A percentile compares a stretch with the other conserved stretches of the same genome.
Evolutionary conservation across 2,797 vertebrate genomes (phyloP).

Genomic region (Amphiprion clarkii): DNA sequence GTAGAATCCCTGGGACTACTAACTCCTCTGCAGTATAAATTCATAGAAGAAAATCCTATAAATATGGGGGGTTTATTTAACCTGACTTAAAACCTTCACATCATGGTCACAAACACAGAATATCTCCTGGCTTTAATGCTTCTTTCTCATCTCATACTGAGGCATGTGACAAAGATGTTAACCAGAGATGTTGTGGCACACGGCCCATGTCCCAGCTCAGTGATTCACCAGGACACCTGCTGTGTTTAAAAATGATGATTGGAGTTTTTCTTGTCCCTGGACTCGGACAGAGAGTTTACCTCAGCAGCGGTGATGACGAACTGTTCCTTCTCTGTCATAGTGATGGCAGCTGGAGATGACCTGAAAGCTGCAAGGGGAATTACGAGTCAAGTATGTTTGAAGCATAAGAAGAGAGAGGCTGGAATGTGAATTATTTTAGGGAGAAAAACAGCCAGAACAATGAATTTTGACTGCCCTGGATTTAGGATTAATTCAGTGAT

Average conservation of each 20-base stretch:
- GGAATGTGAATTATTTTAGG: not conserved
- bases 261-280: slow-evolving; percentile 21
- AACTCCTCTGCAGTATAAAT: too few relatives aligned
- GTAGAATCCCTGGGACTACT: too few relatives aligned
- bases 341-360: slow-evolving; percentile 79
- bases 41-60: too few relatives aligned
- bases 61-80: too few relatives aligned
- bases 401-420: not conserved
- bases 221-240: slow-evolving; percentile 43
- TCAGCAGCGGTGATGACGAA: slow-evolving; percentile 77
- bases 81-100: not conserved
- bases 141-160: slow-evolving; percentile 2
- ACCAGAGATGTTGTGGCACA: slow-evolving; percentile 14
- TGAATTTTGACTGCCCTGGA: not conserved
- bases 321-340: slow-evolving; percentile 82
- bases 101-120: not conserved
- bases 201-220: not conserved
- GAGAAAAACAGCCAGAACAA: too few relatives aligned
- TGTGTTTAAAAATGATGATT: slow-evolving; percentile 41
- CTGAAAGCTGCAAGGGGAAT: slow-evolving; percentile 64
- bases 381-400: slow-evolving; percentile 2
- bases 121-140: not conserved
- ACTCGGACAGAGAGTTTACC: slow-evolving; percentile 68
- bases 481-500: not conserved
- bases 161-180: slow-evolving; percentile 18